Conservation (phyloP, 2,888 invertebrate species). For the Protula sp. region DNA sequence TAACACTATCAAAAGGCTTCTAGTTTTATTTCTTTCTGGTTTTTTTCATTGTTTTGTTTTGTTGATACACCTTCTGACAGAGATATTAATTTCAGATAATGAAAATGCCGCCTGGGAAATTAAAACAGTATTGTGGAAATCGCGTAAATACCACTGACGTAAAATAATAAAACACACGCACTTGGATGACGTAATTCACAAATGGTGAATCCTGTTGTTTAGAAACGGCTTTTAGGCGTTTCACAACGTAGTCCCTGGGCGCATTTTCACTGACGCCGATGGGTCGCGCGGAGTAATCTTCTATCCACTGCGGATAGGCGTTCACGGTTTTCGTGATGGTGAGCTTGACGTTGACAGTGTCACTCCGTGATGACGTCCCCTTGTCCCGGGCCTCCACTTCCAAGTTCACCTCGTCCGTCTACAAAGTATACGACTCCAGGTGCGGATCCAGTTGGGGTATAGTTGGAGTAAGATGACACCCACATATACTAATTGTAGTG, state of each 20-base stretch:
- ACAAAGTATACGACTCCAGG: constrained; percentile 55
- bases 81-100: too few species aligned
- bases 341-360: constrained; percentile 96
- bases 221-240: constrained; percentile 15
- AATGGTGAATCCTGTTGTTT: neutral
- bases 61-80: too few species aligned
- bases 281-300: constrained; percentile 22
- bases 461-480: too few species aligned
- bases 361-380: constrained; percentile 89
- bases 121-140: too few species aligned
- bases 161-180: too few species aligned
- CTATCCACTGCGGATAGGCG: constrained; percentile 28
- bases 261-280: constrained; percentile 22
- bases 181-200: constrained; percentile 26
- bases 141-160: too few species aligned
- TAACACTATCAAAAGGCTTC: too few species aligned
- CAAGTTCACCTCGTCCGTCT: constrained; percentile 54
- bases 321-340: constrained; percentile 70
- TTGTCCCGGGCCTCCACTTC: constrained; percentile 98
- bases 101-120: too few species aligned
- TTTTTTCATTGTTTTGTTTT: too few species aligned
- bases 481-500: too few species aligned
- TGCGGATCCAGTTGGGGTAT: too few species aligned
- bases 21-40: too few species aligned
- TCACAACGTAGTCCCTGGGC: constrained; percentile 21